Evolutionary conservation across 2,797 vertebrate species (phyloP).

Genomic region (Pseudocheirus occidentalis): DNA sequence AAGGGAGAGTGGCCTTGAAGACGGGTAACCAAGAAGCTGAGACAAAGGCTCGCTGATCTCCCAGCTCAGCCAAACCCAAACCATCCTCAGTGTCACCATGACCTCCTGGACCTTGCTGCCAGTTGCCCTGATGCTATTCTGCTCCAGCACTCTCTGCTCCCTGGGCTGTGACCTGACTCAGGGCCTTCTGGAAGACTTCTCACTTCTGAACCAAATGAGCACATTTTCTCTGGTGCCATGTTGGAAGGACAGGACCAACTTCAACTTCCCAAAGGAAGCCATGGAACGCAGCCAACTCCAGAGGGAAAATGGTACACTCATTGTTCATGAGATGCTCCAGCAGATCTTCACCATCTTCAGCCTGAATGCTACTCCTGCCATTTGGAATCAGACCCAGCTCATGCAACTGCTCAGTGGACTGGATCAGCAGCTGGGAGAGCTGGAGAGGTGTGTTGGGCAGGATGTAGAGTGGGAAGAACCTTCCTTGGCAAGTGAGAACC

Average conservation of each 20-base stretch:
- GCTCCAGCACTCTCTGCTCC: not conserved
- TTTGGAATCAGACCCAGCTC: not conserved
- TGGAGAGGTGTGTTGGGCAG: not conserved
- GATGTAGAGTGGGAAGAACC: not conserved
- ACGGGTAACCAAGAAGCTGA: not conserved
- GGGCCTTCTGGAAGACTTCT: not conserved
- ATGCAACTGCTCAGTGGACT: not conserved
- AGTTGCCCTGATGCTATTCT: not conserved
- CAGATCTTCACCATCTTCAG: not conserved
- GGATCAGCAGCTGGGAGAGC: not conserved
- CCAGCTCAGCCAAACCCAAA: not conserved
- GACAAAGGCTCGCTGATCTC: not conserved
- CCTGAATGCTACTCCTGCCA: not conserved
- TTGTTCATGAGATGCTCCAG: not conserved
- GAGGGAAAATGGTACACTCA: not conserved
- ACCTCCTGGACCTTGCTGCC: not conserved
- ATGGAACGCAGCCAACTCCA: not conserved
- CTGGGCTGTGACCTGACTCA: not conserved
- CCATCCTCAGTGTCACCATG: not conserved
- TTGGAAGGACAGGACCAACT: not conserved
- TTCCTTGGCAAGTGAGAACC: not conserved
- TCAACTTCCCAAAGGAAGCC: not conserved
- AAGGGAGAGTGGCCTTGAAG: not conserved
- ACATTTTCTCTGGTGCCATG: not conserved
- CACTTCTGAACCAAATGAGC: not conserved